Conservation (phyloP, 2,113 vertebrate species). For the Platysteira castanea region DNA sequence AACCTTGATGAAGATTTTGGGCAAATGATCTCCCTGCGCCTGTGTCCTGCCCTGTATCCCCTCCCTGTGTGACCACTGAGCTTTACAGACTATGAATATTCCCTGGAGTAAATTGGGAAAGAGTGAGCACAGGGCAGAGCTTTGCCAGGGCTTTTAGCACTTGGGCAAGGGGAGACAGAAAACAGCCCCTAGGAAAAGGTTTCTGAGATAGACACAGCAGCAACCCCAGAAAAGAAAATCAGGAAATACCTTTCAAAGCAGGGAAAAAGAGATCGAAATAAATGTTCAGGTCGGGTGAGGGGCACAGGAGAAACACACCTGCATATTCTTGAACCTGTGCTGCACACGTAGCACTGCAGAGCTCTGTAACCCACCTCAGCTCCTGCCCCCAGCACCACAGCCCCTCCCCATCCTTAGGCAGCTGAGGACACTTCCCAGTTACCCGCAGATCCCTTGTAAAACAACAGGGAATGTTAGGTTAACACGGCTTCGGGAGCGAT, state of each 20-base stretch:
- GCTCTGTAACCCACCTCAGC: not conserved
- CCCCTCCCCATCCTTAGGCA: not conserved
- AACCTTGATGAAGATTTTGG: not conserved
- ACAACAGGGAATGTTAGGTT: conserved; percentile 26
- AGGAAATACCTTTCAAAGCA: not conserved
- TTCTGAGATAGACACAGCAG: not conserved
- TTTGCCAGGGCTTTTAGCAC: not conserved
- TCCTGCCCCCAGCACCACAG: accelerated
- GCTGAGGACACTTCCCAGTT: not conserved
- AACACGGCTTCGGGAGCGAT: conserved; percentile 1
- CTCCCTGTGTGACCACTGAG: accelerated
- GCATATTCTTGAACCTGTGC: accelerated
- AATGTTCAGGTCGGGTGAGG: not conserved
- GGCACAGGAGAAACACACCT: not conserved
- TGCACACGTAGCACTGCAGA: not conserved
- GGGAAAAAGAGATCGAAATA: not conserved
- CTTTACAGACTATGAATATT: not conserved
- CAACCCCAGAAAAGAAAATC: not conserved
- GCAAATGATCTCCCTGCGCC: not conserved
- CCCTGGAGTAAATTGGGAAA: not conserved
- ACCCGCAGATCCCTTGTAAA: conserved; percentile 37
- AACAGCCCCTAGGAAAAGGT: not conserved
- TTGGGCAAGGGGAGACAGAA: accelerated
- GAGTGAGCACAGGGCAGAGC: not conserved
- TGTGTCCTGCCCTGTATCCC: accelerated